A percentile compares a stretch with the other conserved stretches of the same genome.
Conservation (phyloP, 1,140 invertebrate species). For the Cyclina sinensis region DNA sequence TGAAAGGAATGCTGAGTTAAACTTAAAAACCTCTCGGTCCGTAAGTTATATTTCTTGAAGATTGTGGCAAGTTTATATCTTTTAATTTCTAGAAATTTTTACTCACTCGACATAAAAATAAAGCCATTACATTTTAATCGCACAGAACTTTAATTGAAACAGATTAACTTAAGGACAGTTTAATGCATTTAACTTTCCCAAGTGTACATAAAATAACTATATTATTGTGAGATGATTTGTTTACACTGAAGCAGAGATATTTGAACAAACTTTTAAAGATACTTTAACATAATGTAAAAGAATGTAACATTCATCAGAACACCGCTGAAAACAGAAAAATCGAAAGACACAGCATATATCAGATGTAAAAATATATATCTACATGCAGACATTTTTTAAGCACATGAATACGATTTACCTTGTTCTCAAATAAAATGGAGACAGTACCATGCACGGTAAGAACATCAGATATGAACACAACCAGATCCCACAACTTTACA, state of each 20-base stretch:
- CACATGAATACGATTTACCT: not conserved
- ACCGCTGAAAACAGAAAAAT: not conserved
- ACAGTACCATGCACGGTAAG: not conserved
- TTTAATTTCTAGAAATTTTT: too few relatives aligned
- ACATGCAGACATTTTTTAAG: not conserved
- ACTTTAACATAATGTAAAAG: not conserved
- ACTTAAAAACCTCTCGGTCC: not conserved
- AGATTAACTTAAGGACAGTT: too few relatives aligned
- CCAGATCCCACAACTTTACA: constrained; percentile 37
- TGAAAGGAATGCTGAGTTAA: not conserved
- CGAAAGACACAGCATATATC: not conserved
- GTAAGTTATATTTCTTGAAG: not conserved
- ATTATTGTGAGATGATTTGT: too few relatives aligned
- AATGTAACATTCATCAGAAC: not conserved
- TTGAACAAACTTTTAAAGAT: too few relatives aligned
- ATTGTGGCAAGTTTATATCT: too few relatives aligned
- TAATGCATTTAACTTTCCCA: too few relatives aligned
- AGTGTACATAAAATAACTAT: too few relatives aligned
- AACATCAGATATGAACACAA: not conserved
- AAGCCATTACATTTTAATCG: too few relatives aligned
- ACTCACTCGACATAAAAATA: too few relatives aligned
- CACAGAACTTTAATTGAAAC: too few relatives aligned
- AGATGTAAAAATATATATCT: not conserved
- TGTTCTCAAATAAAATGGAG: not conserved
- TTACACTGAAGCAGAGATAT: too few relatives aligned